phyloP scores from a whole-genome alignment of 1,140 invertebrate genomes.

The Drosophila kurseongensis region DNA sequence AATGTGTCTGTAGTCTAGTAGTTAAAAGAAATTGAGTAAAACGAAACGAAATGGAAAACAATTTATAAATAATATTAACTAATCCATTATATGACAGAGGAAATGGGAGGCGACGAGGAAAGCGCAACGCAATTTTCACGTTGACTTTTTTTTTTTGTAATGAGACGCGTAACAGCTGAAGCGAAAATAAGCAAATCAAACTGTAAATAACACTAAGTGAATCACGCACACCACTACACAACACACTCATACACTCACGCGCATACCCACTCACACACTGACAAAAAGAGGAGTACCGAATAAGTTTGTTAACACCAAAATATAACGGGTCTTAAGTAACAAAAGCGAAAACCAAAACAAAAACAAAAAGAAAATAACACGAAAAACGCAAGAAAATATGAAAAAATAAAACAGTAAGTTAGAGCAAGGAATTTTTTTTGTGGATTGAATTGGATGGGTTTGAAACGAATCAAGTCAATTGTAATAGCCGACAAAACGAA shows the following conservation, averaged over 20 bases:
- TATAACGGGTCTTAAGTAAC: slow-evolving; percentile 74
- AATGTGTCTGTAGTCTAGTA: slow-evolving; percentile 80
- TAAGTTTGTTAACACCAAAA: slow-evolving; percentile 74
- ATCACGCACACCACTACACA: slow-evolving; percentile 42
- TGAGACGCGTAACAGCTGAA: slow-evolving; percentile 12
- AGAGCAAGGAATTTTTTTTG: slow-evolving; percentile 54
- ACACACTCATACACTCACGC: slow-evolving; percentile 16
- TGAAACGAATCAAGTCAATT: slow-evolving; percentile 64
- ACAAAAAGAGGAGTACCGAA: slow-evolving; percentile 41
- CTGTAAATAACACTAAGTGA: slow-evolving; percentile 73
- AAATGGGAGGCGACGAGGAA: slow-evolving; percentile 4
- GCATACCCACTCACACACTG: neutral
- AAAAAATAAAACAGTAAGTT: slow-evolving; percentile 40
- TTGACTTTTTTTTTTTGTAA: slow-evolving; percentile 38
- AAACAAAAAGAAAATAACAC: neutral
- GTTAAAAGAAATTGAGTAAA: slow-evolving; percentile 61
- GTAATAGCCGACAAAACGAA: slow-evolving; percentile 46
- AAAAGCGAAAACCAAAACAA: neutral
- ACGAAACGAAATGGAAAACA: slow-evolving; percentile 14
- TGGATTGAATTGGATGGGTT: slow-evolving; percentile 31
- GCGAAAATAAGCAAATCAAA: slow-evolving; percentile 29
- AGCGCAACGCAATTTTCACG: slow-evolving; percentile 5
- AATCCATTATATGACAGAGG: slow-evolving; percentile 25
- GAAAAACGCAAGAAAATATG: slow-evolving; percentile 7
- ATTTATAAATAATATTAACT: slow-evolving; percentile 45